Base-by-base conservation (phyloP, 2,888 invertebrate species). In the Drosophila affinis region DNA sequence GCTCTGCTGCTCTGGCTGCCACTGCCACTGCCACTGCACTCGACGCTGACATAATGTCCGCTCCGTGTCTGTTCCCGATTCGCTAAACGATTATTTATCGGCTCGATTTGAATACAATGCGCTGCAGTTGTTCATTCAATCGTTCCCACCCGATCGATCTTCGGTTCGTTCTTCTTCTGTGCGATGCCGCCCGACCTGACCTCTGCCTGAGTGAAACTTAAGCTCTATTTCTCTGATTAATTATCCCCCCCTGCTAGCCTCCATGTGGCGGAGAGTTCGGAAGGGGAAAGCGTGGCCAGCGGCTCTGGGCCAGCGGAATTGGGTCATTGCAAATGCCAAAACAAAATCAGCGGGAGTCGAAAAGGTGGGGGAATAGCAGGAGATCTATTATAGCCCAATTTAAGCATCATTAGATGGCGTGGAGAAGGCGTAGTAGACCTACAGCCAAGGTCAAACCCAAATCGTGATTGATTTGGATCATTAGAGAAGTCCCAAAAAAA, bases 51-150 rank as follows among this genome's bases (percentile, higher is more conserved):
- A 89, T 89, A 85, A 85, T 89, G 84, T 39, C 39, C 39, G 39
- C 39, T 39, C 39, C 7, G 39, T 78, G 63, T 18, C 59, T 47
- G 27, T 32, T 51, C 63, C 21, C 52, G 62, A 68, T 76, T 80
- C 68, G 78, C 76, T 83, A 75, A 85, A 82, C 76, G 87, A 85
- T 87, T 87, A 82, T 78, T 78, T 83, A 81, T 87, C 79, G 74
- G 68, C 73, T 77, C 57, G 34, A 55, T 52, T 29, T 61, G 17
- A 17, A 60, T 45, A 64, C 63, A 64, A 62, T 47, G 45, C 32
- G 1, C 18, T n/a, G 52, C 49, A 39, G 34, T 64, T 64, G 63
- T 64, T 64, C 62, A 52, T 21, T 62, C 46, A 52, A 39, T 53
- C 12, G 9, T 46, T 63, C 34, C 39, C 24, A 72, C 49, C 39